Percentiles rank a stretch among this genome's conserved stretches.
Conservation (phyloP, 2,888 invertebrate genomes). For the Clivina fossor region DNA sequence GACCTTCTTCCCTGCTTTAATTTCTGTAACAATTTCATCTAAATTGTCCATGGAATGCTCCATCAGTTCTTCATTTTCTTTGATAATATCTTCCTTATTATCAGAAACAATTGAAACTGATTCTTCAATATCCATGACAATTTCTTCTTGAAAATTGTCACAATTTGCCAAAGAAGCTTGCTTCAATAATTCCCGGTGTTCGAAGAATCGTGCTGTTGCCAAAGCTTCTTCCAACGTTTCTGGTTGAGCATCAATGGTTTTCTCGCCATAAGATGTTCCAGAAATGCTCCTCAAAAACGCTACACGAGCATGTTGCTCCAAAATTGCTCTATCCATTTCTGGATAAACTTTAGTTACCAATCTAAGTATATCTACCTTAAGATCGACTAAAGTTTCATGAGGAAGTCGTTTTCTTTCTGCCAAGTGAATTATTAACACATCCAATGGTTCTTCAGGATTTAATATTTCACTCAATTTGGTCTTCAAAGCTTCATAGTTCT, state of each 20-base stretch:
- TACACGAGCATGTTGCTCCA: slow-evolving; percentile 24
- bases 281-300: slow-evolving; percentile 22
- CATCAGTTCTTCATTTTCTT: too few relatives aligned
- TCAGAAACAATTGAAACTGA: too few relatives aligned
- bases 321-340: slow-evolving; percentile 19
- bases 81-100: too few relatives aligned
- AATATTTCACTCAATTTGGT: slow-evolving; percentile 22
- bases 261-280: slow-evolving; percentile 27
- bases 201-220: slow-evolving; percentile 25
- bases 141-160: too few relatives aligned
- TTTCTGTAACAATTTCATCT: too few relatives aligned
- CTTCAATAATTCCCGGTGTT: slow-evolving; percentile 21
- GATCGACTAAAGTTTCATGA: slow-evolving; percentile 22
- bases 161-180: too few relatives aligned
- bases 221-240: slow-evolving; percentile 23
- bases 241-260: slow-evolving; percentile 28
- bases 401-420: slow-evolving; percentile 18
- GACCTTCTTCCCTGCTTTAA: too few relatives aligned
- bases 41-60: too few relatives aligned
- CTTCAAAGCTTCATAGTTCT: slow-evolving; percentile 21
- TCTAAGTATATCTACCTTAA: slow-evolving; percentile 23
- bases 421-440: slow-evolving; percentile 22
- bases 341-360: slow-evolving; percentile 24
- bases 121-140: too few relatives aligned
- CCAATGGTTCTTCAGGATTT: slow-evolving; percentile 20